Base-by-base conservation (phyloP, 1,140 invertebrate species). In the Metopolophium dirhodum region DNA sequence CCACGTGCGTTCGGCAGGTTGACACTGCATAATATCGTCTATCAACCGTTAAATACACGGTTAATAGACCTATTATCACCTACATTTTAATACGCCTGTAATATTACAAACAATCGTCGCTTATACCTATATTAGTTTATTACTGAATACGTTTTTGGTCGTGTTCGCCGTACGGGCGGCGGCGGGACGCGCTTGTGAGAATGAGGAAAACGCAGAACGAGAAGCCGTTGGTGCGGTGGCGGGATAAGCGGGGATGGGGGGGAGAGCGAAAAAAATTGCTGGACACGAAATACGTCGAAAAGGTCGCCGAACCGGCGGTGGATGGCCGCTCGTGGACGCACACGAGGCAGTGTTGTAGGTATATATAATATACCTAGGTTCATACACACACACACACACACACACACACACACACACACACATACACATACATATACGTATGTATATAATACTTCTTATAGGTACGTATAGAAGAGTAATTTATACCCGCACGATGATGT, bases 401-500 rank as follows among this genome's bases (percentile, higher is more conserved):
- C 45, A 47, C 45, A 47, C 45, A 47, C 45, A 47, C 45, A 47
- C 45, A 47, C 45, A 47, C 45, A 47, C 45, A 47, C 26, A 61
- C 26, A 61, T 8, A 30, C 57, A 20, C 4, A 61, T 26, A 61
- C 57, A 47, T 9, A 47, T 0, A 47, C 0, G 45, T 47, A 20
- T 54, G 51, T 20, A 7, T 89, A 89, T 89, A 51, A 49, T 89
- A 89, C 35, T 49, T 88, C 30, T 47, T 88, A 88, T 45, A 49
- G 23, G 8, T 47, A 47, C 37, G 4, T 26, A 61, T 45, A 30
- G 54, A 57, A 26, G 51, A 77, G 26, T 82, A 77, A 91, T 91
- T 91, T 91, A 91, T 91, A 91, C 91, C 35, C 77, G 82, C 49
- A 85, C 91, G 47, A 85, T 92, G 77, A 92, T 92, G 35, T 92